phyloP scores from a whole-genome alignment of 92 coral and sea anemone genomes.

The Isaurus tuberculatus region DNA sequence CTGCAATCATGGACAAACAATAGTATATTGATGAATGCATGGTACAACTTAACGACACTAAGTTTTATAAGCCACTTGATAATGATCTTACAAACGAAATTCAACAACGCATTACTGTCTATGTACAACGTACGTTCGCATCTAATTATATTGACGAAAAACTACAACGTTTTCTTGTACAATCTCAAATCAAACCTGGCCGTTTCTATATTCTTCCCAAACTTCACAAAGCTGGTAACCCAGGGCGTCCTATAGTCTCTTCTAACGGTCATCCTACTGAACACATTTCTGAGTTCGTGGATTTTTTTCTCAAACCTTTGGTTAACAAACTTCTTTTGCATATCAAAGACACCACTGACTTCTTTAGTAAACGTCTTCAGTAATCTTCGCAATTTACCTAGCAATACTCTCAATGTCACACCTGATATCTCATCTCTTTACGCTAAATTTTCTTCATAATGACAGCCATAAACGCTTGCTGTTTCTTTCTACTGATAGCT shows the following conservation, averaged over 20 bases:
- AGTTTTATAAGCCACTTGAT: background rate
- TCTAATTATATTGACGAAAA: background rate
- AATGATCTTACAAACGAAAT: conserved; percentile 1
- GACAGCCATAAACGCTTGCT: too few species aligned
- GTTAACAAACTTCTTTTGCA: conserved; percentile 23
- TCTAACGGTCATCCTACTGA: background rate
- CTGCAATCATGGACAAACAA: too few species aligned
- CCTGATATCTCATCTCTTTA: too few species aligned
- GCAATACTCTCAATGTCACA: conserved; percentile 22
- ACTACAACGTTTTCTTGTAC: background rate
- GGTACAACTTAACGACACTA: too few species aligned
- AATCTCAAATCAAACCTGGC: background rate
- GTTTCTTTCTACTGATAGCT: too few species aligned
- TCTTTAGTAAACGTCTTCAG: conserved; percentile 21
- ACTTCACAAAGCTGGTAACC: background rate
- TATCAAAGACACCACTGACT: conserved; percentile 37
- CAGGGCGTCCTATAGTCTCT: conserved; percentile 12
- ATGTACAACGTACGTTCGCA: too few species aligned
- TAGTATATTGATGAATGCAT: too few species aligned
- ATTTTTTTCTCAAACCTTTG: conserved; percentile 21
- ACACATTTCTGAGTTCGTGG: conserved; percentile 36
- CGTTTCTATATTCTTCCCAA: conserved; percentile 19
- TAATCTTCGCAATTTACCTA: conserved; percentile 2
- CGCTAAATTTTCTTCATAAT: too few species aligned
- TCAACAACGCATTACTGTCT: conserved; percentile 8